Evolutionary conservation across 2,113 vertebrate species (phyloP), one percentile per base, ranked within the genome.

Genomic region (Xiphophorus maculatus): DNA sequence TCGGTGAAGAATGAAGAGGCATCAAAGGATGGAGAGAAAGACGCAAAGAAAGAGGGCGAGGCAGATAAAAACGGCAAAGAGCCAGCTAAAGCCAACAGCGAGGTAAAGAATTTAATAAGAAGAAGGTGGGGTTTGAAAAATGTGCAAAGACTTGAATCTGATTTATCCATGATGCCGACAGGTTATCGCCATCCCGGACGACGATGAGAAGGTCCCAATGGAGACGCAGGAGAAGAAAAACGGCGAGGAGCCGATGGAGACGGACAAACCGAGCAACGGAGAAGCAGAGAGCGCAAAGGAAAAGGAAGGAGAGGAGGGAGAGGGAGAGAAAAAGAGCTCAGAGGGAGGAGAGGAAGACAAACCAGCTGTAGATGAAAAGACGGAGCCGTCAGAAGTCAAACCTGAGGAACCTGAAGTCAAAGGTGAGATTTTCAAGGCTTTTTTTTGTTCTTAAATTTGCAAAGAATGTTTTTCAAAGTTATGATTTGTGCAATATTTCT

Each of bases 351-450:
- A 91, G 58, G 91, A 92, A 9, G 72, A 77, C 0, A 92, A 91
- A 66, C 40, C 84, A 0, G 32, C 89, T 0, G 22, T 86, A 0
- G 94, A 94, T 44, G 28, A 77, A 0, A 94, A 92, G 76, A 68
- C 69, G 0, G 93, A 91, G 35, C 89, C 48, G 17, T 79, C 93
- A 0, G 96, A 96, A 80, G 93, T 87, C 68, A 97, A 97, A 89
- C 58, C 92, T 9, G 96, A 96, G 32, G 96, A 96, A 42, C 66
- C 94, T 0, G 96, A 96, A 19, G 85, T 90, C 89, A 98, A 96
- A 96, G 93, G 86, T 88, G 14, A 72, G 66, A 44, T 2, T 3
- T n/a, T 14, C 2, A 8, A 0, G 10, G 35, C 10, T 8, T 19
- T 37, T 30, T 62, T 19, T n/a, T 12, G 6, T 42, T 27, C 25